phyloP scores from a whole-genome alignment of 2,113 vertebrate species.

The Prochilodus magdalenae region DNA sequence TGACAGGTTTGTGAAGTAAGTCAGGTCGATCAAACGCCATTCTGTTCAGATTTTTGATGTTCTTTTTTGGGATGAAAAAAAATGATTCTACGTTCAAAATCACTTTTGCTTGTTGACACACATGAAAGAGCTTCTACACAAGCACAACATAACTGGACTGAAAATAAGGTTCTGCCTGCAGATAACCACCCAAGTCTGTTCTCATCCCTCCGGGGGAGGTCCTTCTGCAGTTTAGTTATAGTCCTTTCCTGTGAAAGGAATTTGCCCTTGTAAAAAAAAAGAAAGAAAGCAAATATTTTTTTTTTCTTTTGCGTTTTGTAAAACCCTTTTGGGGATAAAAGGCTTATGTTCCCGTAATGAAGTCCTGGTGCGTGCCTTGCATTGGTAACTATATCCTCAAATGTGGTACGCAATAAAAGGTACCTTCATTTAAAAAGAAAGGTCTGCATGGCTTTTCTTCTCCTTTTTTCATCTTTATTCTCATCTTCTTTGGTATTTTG shows the following conservation, averaged over 20 bases:
- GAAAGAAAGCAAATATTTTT: constrained; percentile 2
- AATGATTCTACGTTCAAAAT: not conserved
- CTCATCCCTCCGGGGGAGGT: constrained; percentile 5
- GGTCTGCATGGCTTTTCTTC: not conserved
- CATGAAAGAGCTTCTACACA: not conserved
- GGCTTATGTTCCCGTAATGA: constrained; percentile 36
- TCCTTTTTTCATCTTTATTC: not conserved
- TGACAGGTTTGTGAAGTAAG: constrained; percentile 7
- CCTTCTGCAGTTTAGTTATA: constrained; percentile 46
- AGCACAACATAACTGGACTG: constrained; percentile 20
- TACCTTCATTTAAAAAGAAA: constrained; percentile 49
- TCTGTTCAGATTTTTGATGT: constrained; percentile 5
- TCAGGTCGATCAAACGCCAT: not conserved
- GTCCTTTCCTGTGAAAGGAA: constrained; percentile 64
- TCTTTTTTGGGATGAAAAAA: not conserved
- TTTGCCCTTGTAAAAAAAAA: constrained; percentile 46
- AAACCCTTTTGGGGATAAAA: constrained; percentile 28
- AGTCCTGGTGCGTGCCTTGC: constrained; percentile 57
- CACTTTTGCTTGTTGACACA: not conserved
- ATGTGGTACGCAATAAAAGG: constrained; percentile 62
- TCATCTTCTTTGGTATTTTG: not conserved
- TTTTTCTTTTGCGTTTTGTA: constrained; percentile 36
- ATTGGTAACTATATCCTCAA: constrained; percentile 59
- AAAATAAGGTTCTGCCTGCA: not conserved
- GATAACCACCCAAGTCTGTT: constrained; percentile 13